Conservation (phyloP, 2,113 vertebrate genomes). For the Oryzias melastigma region DNA sequence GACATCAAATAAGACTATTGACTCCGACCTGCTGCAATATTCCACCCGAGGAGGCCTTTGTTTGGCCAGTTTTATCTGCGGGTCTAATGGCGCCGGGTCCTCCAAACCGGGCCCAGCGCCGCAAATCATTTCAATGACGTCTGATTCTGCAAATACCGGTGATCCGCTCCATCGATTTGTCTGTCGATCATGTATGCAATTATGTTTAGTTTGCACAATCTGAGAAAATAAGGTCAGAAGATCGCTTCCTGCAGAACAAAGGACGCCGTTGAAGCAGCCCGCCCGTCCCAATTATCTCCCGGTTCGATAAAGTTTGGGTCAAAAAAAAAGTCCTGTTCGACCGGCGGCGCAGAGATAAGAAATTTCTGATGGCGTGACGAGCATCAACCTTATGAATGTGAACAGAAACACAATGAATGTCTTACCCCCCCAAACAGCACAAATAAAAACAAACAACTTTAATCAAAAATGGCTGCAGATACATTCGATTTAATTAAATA, state of each 20-base stretch:
- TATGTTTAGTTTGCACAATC: conserved; percentile 13
- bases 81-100: conserved; percentile 7
- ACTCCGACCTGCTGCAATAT: conserved; percentile 40
- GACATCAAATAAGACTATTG: conserved; percentile 62
- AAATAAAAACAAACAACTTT: too few species aligned
- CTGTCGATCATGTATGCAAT: conserved; percentile 10
- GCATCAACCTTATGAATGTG: too few species aligned
- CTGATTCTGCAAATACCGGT: conserved; percentile 5
- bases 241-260: neutral
- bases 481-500: too few species aligned
- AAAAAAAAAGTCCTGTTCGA: neutral
- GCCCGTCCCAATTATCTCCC: neutral
- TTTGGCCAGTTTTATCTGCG: conserved; percentile 46
- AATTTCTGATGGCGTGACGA: too few species aligned
- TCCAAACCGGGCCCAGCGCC: conserved; percentile 10
- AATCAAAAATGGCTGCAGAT: too few species aligned
- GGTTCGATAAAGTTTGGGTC: neutral
- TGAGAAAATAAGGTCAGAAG: neutral
- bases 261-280: neutral
- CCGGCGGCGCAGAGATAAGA: too few species aligned
- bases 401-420: too few species aligned
- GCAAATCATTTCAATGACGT: conserved; percentile 5
- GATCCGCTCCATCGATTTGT: conserved; percentile 5
- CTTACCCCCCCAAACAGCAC: too few species aligned
- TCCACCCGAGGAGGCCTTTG: conserved; percentile 44